Evolutionary conservation across 2,797 vertebrate species (phyloP), one percentile per base, ranked within the genome.

Genomic region (Chaenodraco wilsoni): DNA sequence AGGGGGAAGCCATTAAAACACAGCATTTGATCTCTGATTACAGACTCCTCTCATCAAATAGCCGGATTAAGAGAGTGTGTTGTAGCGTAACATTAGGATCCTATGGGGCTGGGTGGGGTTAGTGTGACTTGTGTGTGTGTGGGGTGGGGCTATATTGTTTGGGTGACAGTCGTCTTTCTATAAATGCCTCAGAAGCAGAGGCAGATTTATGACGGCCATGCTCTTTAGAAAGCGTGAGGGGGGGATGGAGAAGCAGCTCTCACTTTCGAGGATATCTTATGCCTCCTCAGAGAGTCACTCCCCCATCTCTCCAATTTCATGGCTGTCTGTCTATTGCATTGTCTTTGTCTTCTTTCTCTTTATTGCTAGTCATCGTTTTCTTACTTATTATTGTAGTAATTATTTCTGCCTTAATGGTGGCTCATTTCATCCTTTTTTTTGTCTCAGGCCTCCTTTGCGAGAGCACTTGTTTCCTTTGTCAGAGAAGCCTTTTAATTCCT

Each of bases 141-240:
- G 44, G 27, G 62, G 45, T 71, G 50, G 71, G 61, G 78, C 84
- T 87, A 63, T 79, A 85, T 81, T 78, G 75, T 83, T 78, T 45
- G 61, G 77, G 80, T 76, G 86, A 79, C 77, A 65, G 75, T 65
- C 79, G 70, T 84, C 59, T 76, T 81, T 65, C 66, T 54, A 89
- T 91, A 88, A 91, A 89, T 71, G 85, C 68, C 21, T 74, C 64
- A 61, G 70, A 83, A 76, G 64, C 37, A 49, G 2, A 75, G 44
- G 65, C 83, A 89, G 82, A 92, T 92, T 91, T 91, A 92, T 82
- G 87, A 74, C 57, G 49, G 71, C 76, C 76, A 21, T 65, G 76
- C 73, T 74, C 79, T 82, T 77, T 67, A 84, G 65, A 74, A 74
- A 78, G 77, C 75, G 1, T 76, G 76, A 83, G 83, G 82, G 87